phyloP scores from a whole-genome alignment of 2,888 invertebrate genomes.

The Sipha maydis region DNA sequence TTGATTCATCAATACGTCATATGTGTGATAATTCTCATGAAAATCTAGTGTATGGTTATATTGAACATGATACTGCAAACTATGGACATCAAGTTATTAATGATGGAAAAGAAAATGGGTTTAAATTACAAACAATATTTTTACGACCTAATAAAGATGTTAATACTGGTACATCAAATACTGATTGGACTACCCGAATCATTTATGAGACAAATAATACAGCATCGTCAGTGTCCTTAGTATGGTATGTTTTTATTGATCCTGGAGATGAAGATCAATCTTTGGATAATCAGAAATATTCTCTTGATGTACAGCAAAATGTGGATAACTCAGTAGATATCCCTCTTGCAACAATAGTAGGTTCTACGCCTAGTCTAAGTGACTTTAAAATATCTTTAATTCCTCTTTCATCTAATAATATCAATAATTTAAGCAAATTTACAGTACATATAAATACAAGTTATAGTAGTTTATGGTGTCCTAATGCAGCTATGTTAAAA shows the following conservation, averaged over 20 bases:
- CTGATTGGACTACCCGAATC: slow-evolving; percentile 90
- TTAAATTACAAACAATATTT: slow-evolving; percentile 82
- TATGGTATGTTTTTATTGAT: slow-evolving; percentile 57
- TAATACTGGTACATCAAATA: slow-evolving; percentile 69
- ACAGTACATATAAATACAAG: slow-evolving; percentile 33
- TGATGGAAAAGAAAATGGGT: slow-evolving; percentile 76
- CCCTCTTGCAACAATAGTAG: slow-evolving; percentile 33
- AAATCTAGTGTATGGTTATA: slow-evolving; percentile 77
- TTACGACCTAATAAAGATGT: slow-evolving; percentile 84
- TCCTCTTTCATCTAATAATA: background rate
- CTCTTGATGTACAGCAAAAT: background rate
- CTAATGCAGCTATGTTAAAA: slow-evolving; percentile 24
- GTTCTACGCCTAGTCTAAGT: slow-evolving; percentile 58
- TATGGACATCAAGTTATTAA: slow-evolving; percentile 92
- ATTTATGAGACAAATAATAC: slow-evolving; percentile 69
- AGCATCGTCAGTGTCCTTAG: slow-evolving; percentile 21
- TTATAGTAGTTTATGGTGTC: slow-evolving; percentile 29
- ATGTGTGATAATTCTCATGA: slow-evolving; percentile 51
- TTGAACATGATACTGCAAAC: slow-evolving; percentile 88
- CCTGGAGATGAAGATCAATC: slow-evolving; percentile 25
- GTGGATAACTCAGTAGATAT: background rate
- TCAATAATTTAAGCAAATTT: background rate
- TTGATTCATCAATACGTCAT: slow-evolving; percentile 42
- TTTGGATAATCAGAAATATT: slow-evolving; percentile 1
- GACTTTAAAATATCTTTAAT: slow-evolving; percentile 60